Conservation (phyloP, 2,888 invertebrate genomes). For the Leptopilina myrica region DNA sequence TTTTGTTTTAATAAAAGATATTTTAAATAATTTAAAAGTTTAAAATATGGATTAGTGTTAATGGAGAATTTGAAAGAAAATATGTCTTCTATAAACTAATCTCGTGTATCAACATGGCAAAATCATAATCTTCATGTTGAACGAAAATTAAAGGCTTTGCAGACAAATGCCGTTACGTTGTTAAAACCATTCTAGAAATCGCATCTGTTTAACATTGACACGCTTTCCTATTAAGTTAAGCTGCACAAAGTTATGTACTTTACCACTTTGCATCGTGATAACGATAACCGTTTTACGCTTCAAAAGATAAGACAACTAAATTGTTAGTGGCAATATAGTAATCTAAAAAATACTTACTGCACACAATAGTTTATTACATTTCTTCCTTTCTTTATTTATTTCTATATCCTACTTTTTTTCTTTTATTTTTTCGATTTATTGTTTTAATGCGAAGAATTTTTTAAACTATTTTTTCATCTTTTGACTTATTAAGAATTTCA, state of each 20-base stretch:
- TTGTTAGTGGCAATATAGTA: neutral
- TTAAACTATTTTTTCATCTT: no score
- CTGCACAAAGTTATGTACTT: neutral
- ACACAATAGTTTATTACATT: neutral
- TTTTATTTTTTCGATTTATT: no score
- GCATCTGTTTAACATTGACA: conserved; percentile 19
- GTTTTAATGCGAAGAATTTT: no score
- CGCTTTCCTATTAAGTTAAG: conserved; percentile 6
- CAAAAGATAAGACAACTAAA: neutral
- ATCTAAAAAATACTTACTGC: neutral
- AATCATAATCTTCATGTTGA: neutral
- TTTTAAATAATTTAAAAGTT: neutral
- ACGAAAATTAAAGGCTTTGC: conserved; percentile 25
- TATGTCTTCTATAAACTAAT: no score
- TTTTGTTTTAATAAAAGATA: no score
- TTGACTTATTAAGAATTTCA: no score
- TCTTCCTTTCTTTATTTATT: no score
- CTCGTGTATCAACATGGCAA: no score
- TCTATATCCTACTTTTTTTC: no score
- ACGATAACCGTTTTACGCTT: conserved; percentile 22
- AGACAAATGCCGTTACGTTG: conserved; percentile 10
- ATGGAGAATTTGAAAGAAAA: no score
- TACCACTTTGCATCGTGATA: conserved; percentile 23
- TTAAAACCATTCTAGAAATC: conserved; percentile 9
- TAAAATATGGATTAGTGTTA: no score